Evolutionary conservation across 1,140 invertebrate genomes (phyloP).

Genomic region (Drosophila rhopaloa): DNA sequence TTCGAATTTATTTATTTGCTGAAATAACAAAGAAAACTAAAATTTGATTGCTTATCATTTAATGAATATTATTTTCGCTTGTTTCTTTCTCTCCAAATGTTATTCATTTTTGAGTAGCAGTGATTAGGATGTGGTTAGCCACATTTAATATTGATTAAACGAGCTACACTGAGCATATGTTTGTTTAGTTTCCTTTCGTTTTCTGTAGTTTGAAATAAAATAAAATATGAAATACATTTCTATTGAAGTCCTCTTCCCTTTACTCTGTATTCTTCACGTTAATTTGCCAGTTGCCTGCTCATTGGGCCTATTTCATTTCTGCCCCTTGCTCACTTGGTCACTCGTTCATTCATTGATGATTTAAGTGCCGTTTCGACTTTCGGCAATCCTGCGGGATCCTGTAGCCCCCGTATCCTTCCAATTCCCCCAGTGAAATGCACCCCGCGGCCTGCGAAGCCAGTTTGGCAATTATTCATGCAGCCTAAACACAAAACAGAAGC

Average conservation of each 20-base stretch:
- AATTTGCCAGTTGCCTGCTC: not conserved
- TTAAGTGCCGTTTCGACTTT: constrained; percentile 60
- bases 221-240: too few species aligned
- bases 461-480: constrained; percentile 75
- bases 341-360: constrained; percentile 55
- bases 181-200: too few species aligned
- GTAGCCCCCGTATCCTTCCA: not conserved
- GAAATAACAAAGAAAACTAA: too few species aligned
- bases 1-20: too few species aligned
- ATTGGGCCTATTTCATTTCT: constrained; percentile 13
- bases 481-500: constrained; percentile 63
- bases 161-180: not conserved
- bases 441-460: constrained; percentile 43
- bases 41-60: too few species aligned
- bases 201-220: too few species aligned
- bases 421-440: constrained; percentile 23
- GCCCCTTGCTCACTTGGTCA: not conserved
- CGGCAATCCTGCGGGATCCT: constrained; percentile 41
- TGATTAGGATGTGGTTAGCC: not conserved
- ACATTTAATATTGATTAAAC: not conserved
- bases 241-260: not conserved
- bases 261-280: not conserved
- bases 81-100: not conserved
- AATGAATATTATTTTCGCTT: too few species aligned
- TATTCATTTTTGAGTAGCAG: not conserved